These are phyloP conservation scores for Lepeophtheirus nordmannii DNA, from an alignment of 2,888 invertebrate genomes.

Conservation along the genomic window DNA sequence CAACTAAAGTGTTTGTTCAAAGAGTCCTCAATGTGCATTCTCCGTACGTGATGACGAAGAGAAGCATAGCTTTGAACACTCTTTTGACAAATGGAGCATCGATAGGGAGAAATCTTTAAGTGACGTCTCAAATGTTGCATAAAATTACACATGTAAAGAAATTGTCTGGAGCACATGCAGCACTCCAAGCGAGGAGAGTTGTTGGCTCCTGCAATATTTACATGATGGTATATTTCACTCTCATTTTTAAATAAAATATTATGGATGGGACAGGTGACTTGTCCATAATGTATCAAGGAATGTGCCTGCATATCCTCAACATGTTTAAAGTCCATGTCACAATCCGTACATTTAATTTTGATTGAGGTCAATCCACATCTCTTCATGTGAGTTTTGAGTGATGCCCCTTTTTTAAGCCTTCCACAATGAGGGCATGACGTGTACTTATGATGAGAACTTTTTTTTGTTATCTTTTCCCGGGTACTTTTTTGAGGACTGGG, in stretches of 20 bases:
- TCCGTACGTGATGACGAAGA: neutral
- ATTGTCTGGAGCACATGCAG: slow-evolving; percentile 7
- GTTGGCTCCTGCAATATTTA: neutral
- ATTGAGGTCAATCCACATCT: neutral
- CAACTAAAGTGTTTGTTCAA: neutral
- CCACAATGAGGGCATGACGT: neutral
- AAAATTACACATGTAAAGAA: slow-evolving; percentile 10
- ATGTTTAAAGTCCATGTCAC: slow-evolving; percentile 15
- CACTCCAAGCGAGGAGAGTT: neutral
- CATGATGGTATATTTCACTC: slow-evolving; percentile 3
- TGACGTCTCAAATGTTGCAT: slow-evolving; percentile 14
- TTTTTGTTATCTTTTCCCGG: neutral
- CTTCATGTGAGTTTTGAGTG: neutral
- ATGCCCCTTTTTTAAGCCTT: neutral
- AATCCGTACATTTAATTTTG: slow-evolving; percentile 6
- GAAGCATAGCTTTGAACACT: neutral
- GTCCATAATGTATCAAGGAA: slow-evolving; percentile 12
- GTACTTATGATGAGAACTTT: neutral
- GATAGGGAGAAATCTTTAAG: slow-evolving; percentile 8
- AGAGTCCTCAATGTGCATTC: slow-evolving; percentile 6
- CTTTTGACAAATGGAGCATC: slow-evolving; percentile 8
- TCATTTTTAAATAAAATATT: slow-evolving; percentile 13
- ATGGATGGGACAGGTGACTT: slow-evolving; percentile 15
- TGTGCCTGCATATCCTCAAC: slow-evolving; percentile 18
- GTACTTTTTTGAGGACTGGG: no score